Base-by-base conservation (phyloP, 2,113 vertebrate species). In the Seriola rivoliana region DNA sequence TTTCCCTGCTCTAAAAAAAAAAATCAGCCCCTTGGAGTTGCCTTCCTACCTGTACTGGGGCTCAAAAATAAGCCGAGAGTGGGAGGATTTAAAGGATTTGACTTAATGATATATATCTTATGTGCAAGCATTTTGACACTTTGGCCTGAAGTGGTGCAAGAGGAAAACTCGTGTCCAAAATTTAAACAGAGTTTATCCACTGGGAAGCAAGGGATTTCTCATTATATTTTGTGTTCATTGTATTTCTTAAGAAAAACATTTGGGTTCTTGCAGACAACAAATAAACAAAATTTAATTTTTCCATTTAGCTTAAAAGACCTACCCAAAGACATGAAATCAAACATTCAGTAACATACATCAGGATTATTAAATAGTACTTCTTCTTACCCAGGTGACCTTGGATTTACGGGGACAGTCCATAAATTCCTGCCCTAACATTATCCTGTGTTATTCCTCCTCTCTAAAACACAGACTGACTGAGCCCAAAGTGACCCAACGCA, bases 401-500 rank as follows among this genome's bases (percentile, higher is more conserved):
- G 16, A 48, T 16, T 34, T 4, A 5, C 32, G 12, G 34, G 8
- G 10, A 42, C 17, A 42, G 71, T 70, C 14, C 36, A 23, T 21
- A n/a, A 72, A 58, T 38, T 8, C 17, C 10, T 58, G 32, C 3
- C 14, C 32, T 11, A 21, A 73, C 55, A 46, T 69, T 29, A 58
- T 36, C 63, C 84, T 38, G 19, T 19, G 0, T 58, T 19, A 32
- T 65, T 58, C 25, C 38, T 59, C 55, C 34, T 29, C 42, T 62
- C 11, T 29, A 8, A 66, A 85, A 85, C 25, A 25, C 70, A 71
- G 75, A 74, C 69, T 54, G 81, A 81, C 86, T 54, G 59, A 79
- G 46, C n/a, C 46, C 63, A 82, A 70, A 80, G 64, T 87, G 42
- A 77, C 80, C 71, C 44, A 25, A 59, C 52, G 44, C 69, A 29